These are phyloP conservation scores for Conomelus anceps DNA, from an alignment of 2,888 invertebrate genomes.

Conservation along the genomic window DNA sequence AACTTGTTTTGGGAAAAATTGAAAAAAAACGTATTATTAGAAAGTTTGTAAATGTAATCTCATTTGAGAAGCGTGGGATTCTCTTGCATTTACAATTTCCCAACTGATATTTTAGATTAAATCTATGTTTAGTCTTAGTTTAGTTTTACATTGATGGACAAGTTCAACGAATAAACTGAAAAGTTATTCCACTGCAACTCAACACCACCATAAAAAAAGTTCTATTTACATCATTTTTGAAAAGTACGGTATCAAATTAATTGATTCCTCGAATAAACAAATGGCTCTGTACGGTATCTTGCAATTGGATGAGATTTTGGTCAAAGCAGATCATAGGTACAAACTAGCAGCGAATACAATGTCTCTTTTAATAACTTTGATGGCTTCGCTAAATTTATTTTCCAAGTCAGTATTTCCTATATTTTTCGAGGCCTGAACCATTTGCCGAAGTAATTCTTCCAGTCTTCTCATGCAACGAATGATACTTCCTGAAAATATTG, in stretches of 20 bases:
- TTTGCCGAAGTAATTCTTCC: conserved; percentile 91
- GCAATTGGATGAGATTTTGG: not conserved
- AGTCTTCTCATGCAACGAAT: conserved; percentile 91
- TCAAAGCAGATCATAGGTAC: conserved; percentile 60
- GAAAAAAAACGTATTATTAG: no score
- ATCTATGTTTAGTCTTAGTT: no score
- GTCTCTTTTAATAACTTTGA: conserved; percentile 88
- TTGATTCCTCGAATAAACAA: not conserved
- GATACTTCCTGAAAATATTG: conserved; percentile 61
- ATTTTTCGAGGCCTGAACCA: conserved; percentile 92
- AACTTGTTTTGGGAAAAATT: no score
- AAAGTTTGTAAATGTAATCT: no score
- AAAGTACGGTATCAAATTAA: no score
- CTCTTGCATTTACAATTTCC: not conserved
- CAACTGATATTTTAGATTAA: not conserved
- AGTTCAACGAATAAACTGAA: not conserved
- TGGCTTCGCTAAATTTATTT: conserved; percentile 89
- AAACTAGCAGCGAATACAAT: conserved; percentile 99
- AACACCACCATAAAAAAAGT: not conserved
- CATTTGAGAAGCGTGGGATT: no score
- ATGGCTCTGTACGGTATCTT: no score
- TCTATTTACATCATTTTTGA: not conserved
- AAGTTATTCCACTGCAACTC: not conserved
- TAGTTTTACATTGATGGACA: not conserved
- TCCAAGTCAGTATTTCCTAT: conserved; percentile 95